Conservation (phyloP, 2,888 invertebrate genomes). For the Pantelozetes paolii region DNA sequence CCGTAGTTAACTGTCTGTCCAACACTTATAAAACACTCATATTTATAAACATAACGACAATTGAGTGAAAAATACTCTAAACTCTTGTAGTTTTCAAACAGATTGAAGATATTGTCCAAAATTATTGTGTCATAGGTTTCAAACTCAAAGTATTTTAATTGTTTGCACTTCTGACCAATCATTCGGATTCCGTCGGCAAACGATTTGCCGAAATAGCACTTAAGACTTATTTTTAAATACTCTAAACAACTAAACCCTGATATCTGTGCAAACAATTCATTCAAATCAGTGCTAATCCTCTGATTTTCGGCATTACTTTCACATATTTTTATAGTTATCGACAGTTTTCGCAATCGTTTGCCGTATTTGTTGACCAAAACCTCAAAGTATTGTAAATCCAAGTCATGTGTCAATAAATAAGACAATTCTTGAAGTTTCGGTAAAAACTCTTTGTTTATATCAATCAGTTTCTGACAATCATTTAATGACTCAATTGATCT, state of each 20-base stretch:
- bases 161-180: neutral
- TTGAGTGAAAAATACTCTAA: neutral
- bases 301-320: neutral
- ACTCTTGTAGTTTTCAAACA: neutral
- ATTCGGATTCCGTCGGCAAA: neutral
- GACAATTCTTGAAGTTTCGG: neutral
- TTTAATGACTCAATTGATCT: neutral
- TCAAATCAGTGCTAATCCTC: neutral
- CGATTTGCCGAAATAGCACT: neutral
- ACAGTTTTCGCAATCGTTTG: neutral
- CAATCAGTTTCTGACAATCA: constrained; percentile 3
- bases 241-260: neutral
- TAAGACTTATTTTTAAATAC: neutral
- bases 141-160: neutral
- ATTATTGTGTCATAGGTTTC: neutral
- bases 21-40: neutral
- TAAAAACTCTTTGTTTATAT: neutral
- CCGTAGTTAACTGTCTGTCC: constrained; percentile 3
- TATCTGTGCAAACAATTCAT: neutral
- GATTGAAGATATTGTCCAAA: neutral
- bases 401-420: neutral
- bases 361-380: neutral
- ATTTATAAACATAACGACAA: neutral
- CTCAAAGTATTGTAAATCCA: neutral
- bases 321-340: neutral